Base-by-base conservation (phyloP, 1,140 invertebrate genomes). In the Drosophila pseudoobscura region DNA sequence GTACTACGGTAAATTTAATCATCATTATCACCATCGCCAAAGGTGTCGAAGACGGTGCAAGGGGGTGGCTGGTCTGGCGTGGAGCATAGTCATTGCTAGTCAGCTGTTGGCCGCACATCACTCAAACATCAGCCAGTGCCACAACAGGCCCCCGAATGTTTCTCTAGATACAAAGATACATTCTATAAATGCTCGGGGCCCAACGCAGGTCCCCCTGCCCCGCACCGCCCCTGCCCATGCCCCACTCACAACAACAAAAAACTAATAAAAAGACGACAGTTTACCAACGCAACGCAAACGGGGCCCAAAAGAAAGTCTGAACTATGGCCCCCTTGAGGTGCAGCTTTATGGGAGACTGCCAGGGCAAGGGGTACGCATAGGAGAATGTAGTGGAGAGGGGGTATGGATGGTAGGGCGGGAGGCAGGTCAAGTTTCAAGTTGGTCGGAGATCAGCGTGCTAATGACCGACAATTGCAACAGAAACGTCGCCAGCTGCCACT, bases 1-100 rank as follows among this genome's bases (percentile, higher is more conserved):
- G 11, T 5, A 39, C 35, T 44, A 69, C 74, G 65, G 74, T 78
- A 78, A 72, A 82, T 85, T 87, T 72, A 82, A 85, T 85, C 82
- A 85, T 87, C 69, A 87, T 78, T 82, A 85, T 78, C 78, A 75
- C 73, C 70, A 68, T 68, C 65, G 50, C 53, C 26, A 15, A 50
- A 47, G 39, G 50, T 45, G 44, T 41, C 39, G 24, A 20, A 20
- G 20, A 20, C 20, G 20, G 20, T 20, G 2, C 20, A 20, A 20
- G 15, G 46, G 9, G 47, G 6, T 15, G 29, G 57, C 20, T 20
- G 20, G 20, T 20, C 20, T 20, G 24, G 24, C 5, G 5, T 4
- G 24, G 24, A 4, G 52, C 53, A 54, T 59, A 76, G 73, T 72
- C 55, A 77, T 77, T 64, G 63, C 55, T 57, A 70, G 60, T 75